Evolutionary conservation across 2,888 invertebrate species (phyloP).

Genomic region (Synergus itoensis): DNA sequence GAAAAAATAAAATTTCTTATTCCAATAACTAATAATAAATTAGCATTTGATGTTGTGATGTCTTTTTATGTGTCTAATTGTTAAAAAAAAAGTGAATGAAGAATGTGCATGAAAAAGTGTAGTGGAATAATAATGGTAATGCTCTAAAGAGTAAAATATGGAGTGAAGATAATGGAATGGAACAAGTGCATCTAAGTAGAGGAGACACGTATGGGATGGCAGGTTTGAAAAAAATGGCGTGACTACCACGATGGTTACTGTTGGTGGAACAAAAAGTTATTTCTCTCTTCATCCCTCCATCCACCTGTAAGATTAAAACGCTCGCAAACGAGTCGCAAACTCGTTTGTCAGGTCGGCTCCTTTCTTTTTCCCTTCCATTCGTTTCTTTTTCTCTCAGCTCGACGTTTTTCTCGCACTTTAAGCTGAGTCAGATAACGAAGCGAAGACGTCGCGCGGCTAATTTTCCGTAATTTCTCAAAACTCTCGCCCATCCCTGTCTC

Average conservation of each 20-base stretch:
- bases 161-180: constrained; percentile 29
- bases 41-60: background rate
- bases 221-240: constrained; percentile 40
- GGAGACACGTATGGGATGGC: constrained; percentile 11
- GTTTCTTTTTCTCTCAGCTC: constrained; percentile 9
- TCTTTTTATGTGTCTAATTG: background rate
- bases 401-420: constrained; percentile 48
- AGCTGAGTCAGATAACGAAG: constrained; percentile 64
- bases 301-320: constrained; percentile 40
- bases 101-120: constrained; percentile 7
- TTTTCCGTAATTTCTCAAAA: constrained; percentile 74
- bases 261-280: constrained; percentile 36
- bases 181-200: constrained; percentile 29
- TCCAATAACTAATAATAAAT: too few species aligned
- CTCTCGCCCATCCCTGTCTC: constrained; percentile 44
- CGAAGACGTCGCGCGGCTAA: constrained; percentile 70
- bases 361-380: constrained; percentile 53
- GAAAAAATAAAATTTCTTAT: background rate
- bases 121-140: constrained; percentile 5
- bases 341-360: constrained; percentile 62
- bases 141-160: constrained; percentile 13
- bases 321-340: constrained; percentile 70
- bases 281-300: constrained; percentile 48
- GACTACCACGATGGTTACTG: constrained; percentile 39
- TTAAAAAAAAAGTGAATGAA: background rate